Percentiles rank a stretch among this genome's conserved stretches.
Conservation (phyloP, 2,797 vertebrate genomes). For the Cyclura pinguis region DNA sequence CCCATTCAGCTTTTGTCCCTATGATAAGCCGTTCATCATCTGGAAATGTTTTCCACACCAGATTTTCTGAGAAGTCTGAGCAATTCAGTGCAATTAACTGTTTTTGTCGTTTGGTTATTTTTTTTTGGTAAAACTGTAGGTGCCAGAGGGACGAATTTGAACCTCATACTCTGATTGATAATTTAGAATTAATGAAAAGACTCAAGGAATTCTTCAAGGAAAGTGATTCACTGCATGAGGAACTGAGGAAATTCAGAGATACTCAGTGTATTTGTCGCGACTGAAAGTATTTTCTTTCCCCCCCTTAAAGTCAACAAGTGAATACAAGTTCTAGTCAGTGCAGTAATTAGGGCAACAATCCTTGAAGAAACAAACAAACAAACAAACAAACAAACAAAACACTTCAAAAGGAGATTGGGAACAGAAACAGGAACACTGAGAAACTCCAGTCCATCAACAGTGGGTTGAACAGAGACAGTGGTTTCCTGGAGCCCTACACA, state of each 20-base stretch:
- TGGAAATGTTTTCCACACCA: too few species aligned
- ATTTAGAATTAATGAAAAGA: not conserved
- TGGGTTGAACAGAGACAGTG: too few species aligned
- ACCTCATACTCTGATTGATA: not conserved
- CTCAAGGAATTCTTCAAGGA: not conserved
- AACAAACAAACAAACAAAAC: not conserved
- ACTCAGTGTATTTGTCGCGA: not conserved
- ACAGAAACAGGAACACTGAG: too few species aligned
- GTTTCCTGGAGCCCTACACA: too few species aligned
- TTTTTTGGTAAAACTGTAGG: not conserved
- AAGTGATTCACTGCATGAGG: not conserved
- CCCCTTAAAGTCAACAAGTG: not conserved
- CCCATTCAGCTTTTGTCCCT: not conserved
- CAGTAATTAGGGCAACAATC: too few species aligned
- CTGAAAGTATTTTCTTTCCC: not conserved
- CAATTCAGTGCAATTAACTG: not conserved
- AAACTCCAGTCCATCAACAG: too few species aligned
- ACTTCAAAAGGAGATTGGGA: too few species aligned
- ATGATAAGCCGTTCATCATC: too few species aligned
- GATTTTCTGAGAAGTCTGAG: too few species aligned
- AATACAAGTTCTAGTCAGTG: too few species aligned
- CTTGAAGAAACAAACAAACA: not conserved
- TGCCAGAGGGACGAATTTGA: not conserved
- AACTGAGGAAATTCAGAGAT: constrained; percentile 20
- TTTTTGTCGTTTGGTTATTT: not conserved